A percentile compares a stretch with the other conserved stretches of the same genome.
These are phyloP conservation scores for Galbula dea DNA, from an alignment of 2,113 vertebrate genomes.

Conservation along the genomic window DNA sequence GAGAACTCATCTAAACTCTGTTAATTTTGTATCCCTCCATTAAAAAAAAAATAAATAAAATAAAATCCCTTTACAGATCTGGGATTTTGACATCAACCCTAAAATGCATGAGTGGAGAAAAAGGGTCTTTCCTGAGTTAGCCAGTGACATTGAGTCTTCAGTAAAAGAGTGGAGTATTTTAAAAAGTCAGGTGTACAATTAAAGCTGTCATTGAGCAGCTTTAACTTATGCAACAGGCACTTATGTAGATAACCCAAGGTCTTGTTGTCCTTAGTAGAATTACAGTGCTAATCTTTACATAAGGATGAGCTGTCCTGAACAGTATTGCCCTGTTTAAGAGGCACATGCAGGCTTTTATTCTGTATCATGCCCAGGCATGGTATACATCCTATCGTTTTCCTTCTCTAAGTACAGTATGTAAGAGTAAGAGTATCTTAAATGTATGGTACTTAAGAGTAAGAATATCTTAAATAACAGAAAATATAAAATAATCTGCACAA, in stretches of 20 bases:
- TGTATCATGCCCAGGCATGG: neutral
- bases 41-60: neutral
- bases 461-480: neutral
- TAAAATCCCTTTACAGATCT: neutral
- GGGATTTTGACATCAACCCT: neutral
- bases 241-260: slow-evolving; percentile 50
- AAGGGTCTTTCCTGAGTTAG: neutral
- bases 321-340: neutral
- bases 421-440: neutral
- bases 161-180: neutral
- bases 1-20: neutral
- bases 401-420: neutral
- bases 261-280: slow-evolving; percentile 47
- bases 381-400: neutral
- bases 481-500: neutral
- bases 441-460: too few species aligned
- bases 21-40: neutral
- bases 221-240: slow-evolving; percentile 62
- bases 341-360: neutral
- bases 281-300: slow-evolving; percentile 54
- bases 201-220: slow-evolving; percentile 60
- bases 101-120: neutral
- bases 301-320: slow-evolving; percentile 50
- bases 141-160: neutral
- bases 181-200: slow-evolving; percentile 40